Evolutionary conservation across 2,888 invertebrate species (phyloP).

Genomic region (Rotaria sp.): DNA sequence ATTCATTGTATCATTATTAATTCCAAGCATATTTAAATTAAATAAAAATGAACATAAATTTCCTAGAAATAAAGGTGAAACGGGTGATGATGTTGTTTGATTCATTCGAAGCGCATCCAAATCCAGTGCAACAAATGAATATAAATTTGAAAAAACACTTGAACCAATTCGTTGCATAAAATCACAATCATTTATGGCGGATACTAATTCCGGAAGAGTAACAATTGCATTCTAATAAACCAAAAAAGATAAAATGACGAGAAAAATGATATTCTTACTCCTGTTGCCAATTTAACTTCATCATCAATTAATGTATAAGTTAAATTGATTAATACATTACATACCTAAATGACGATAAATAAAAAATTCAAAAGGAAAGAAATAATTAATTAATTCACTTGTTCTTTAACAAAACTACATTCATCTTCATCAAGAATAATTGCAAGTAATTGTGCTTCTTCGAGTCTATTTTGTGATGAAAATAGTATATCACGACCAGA

Average conservation of each 20-base stretch:
- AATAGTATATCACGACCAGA: neutral
- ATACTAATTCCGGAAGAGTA: slow-evolving; percentile 8
- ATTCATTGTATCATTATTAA: neutral
- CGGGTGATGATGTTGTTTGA: neutral
- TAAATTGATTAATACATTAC: slow-evolving; percentile 4
- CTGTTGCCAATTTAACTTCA: neutral
- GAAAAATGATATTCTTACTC: neutral
- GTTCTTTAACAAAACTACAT: slow-evolving; percentile 24
- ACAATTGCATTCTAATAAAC: neutral
- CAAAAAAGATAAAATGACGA: neutral
- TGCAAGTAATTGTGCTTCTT: neutral
- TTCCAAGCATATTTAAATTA: neutral
- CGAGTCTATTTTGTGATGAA: neutral
- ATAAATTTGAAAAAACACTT: slow-evolving; percentile 9
- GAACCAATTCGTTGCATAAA: neutral
- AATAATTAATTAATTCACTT: neutral
- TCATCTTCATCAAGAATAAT: slow-evolving; percentile 10
- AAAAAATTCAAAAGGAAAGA: neutral
- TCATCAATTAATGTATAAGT: neutral
- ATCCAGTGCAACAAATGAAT: slow-evolving; percentile 7
- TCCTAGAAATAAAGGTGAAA: neutral
- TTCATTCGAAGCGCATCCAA: neutral
- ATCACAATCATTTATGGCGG: neutral
- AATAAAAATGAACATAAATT: slow-evolving; percentile 28
- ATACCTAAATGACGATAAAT: neutral